Base-by-base conservation (phyloP, 2,113 vertebrate genomes). In the Ageneiosus marmoratus region DNA sequence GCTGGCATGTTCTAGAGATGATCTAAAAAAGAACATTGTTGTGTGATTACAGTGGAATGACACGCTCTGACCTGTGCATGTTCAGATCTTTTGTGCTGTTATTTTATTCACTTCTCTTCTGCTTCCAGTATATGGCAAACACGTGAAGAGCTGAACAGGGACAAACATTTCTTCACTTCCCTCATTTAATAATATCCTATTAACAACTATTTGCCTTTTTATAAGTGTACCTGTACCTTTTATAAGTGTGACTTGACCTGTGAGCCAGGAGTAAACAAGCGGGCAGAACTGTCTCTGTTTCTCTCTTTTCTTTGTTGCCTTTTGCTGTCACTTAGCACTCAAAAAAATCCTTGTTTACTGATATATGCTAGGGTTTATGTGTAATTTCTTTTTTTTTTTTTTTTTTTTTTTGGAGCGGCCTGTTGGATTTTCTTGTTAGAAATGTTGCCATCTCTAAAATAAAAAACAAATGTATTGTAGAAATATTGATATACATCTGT, bases 81-180 rank as follows among this genome's bases (percentile, higher is more conserved):
- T 53, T 50, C 58, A 67, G 55, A n/a, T 48, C 55, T 41, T 44
- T 44, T 65, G 50, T 41, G 22, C 29, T 60, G 37, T 34, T 50
- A 74, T 74, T 55, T 67, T 51, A 80, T 80, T 80, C 62, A 67
- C 20, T 51, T 46, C 27, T 74, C 16, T 3, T 53, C 48, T 29
- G 15, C 48, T 3, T 53, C 27, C 27, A 22, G 29, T 75, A 37
- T 74, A 32, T 76, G 72, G 72, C 72, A 74, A 29, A 29, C 46
- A 29, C 27, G 55, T 12, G 0, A 27, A 37, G 32, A 55, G 48
- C 72, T 13, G 20, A 4, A 53, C 51, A 37, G 20, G 11, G 50
- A 76, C 32, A 55, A 55, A 37, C 1, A 0, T 75, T 24, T 73
- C 44, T 18, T n/a, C n/a, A 74, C 13, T 29, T 32, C 2, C 8